Percentiles rank a stretch among this genome's conserved stretches.
These are phyloP conservation scores for Dendrophyllia cribrosa DNA, from an alignment of 64 coral and sea anemone species.

Conservation along the genomic window DNA sequence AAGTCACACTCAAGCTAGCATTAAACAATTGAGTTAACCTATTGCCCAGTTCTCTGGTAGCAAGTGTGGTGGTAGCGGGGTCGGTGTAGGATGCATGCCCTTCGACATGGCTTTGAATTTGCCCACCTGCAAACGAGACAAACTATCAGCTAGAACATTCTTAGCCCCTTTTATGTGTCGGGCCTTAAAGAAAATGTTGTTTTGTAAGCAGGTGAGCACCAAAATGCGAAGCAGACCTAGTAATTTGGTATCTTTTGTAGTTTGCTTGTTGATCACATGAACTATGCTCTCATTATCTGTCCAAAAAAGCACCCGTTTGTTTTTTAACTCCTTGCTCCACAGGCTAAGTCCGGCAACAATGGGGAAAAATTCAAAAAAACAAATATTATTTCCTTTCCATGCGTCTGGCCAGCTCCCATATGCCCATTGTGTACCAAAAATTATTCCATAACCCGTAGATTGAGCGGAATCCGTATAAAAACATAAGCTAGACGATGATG, in stretches of 20 bases:
- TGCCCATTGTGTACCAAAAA: conserved; percentile 3
- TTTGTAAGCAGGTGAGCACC: conserved; percentile 9
- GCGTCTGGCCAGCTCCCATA: background rate
- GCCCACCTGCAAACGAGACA: conserved; percentile 61
- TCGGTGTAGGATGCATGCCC: conserved; percentile 11
- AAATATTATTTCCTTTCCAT: conserved; percentile 7
- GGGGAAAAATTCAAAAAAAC: conserved; percentile 1
- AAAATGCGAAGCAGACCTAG: conserved; percentile 2
- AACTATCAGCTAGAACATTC: conserved; percentile 37
- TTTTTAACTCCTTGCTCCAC: background rate
- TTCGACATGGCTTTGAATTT: conserved; percentile 43
- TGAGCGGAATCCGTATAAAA: background rate
- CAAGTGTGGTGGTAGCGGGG: background rate
- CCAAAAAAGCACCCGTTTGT: background rate
- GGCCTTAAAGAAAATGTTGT: conserved; percentile 39
- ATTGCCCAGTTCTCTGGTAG: conserved; percentile 38
- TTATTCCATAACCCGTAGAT: background rate
- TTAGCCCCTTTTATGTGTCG: conserved; percentile 7
- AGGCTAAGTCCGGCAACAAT: background rate
- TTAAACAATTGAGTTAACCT: background rate
- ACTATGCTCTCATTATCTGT: background rate
- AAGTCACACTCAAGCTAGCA: background rate
- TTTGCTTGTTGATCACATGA: conserved; percentile 31
- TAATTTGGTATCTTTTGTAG: background rate
- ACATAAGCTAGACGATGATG: conserved; percentile 10